Conservation (phyloP, 2,888 invertebrate genomes). For the Iphiclides podalirius region DNA sequence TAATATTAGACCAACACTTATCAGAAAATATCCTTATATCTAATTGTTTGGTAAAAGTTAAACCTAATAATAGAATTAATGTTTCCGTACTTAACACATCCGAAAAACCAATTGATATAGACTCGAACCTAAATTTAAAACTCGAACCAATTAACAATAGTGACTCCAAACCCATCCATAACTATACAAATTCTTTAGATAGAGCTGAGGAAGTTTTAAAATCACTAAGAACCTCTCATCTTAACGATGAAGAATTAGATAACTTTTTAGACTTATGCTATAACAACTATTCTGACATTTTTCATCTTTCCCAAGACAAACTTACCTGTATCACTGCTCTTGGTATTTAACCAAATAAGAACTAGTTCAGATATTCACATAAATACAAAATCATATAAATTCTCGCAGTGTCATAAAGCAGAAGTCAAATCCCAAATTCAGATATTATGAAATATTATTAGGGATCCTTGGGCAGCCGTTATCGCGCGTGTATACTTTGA, state of each 20-base stretch:
- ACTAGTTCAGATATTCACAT: constrained; percentile 21
- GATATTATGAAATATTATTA: too few relatives aligned
- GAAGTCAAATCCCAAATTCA: too few relatives aligned
- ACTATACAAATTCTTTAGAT: not conserved
- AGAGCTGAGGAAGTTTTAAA: constrained; percentile 23
- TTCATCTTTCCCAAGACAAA: constrained; percentile 28
- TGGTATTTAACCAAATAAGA: constrained; percentile 26
- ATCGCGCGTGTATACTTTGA: too few relatives aligned
- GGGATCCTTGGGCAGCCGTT: too few relatives aligned
- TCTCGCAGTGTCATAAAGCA: constrained; percentile 15
- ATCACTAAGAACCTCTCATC: constrained; percentile 21
- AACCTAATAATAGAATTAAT: constrained; percentile 20
- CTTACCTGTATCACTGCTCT: constrained; percentile 21
- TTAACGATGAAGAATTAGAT: constrained; percentile 1
- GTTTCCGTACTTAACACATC: constrained; percentile 21
- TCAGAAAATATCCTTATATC: constrained; percentile 23
- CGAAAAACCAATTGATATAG: constrained; percentile 8
- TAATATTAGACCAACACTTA: constrained; percentile 25
- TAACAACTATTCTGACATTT: constrained; percentile 30
- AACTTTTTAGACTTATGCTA: constrained; percentile 15
- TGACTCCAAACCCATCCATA: not conserved
- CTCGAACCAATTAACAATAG: not conserved
- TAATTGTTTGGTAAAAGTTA: constrained; percentile 24
- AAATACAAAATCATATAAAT: constrained; percentile 29
- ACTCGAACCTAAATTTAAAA: constrained; percentile 5